Evolutionary conservation across 2,888 invertebrate genomes (phyloP).

Genomic region (Criorhina ranunculi): DNA sequence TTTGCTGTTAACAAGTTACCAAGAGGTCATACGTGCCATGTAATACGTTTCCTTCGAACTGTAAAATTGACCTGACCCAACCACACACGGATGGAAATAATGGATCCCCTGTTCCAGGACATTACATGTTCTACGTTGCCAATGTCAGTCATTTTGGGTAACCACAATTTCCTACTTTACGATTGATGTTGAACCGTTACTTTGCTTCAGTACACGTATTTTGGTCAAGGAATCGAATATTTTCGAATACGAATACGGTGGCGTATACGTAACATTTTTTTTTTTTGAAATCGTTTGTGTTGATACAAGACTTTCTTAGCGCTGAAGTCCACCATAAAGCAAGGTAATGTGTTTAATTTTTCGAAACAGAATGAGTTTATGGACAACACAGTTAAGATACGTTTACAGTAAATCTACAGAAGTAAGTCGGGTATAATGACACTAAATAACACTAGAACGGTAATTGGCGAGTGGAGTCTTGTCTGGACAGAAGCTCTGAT

Average conservation of each 20-base stretch:
- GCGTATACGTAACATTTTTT: slow-evolving; percentile 5
- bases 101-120: slow-evolving; percentile 35
- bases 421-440: no score
- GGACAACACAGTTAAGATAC: no score
- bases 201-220: slow-evolving; percentile 4
- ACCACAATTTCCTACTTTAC: slow-evolving; percentile 7
- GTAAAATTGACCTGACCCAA: background rate
- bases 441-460: no score
- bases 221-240: background rate
- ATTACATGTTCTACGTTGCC: slow-evolving; percentile 23
- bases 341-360: no score
- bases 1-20: background rate
- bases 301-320: background rate
- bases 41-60: background rate
- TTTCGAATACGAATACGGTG: background rate
- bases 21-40: background rate
- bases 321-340: no score
- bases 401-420: no score
- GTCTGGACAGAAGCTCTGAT: no score
- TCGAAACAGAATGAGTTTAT: no score
- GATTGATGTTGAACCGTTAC: slow-evolving; percentile 22
- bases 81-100: background rate
- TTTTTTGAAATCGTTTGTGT: background rate
- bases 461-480: no score
- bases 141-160: background rate